Base-by-base conservation (phyloP, 2,888 invertebrate genomes). In the Leucophenga maculata region DNA sequence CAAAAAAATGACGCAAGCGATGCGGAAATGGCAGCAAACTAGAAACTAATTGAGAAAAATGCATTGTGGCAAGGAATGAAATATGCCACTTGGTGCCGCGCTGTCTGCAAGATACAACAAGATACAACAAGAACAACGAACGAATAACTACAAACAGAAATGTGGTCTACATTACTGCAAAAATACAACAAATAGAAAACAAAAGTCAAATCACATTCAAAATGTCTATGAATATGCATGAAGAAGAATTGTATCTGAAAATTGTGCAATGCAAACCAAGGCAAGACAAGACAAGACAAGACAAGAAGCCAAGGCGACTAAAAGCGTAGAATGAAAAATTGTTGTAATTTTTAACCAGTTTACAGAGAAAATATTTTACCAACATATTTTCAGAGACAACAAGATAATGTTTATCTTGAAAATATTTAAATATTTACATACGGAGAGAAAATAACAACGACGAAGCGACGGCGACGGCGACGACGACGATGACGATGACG, bases 341-440 rank as follows among this genome's bases (percentile, higher is more conserved):
- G 78, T 82, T 80, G 80, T 80, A 78, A 78, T 78, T 83, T 82
- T 80, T 80, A 82, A 83, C 83, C 82, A 83, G 84, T 83, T 84
- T 84, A 75, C 82, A 76, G 75, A 80, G 80, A 79, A 84, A 82
- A 84, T 84, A 82, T 81, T 84, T 84, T 75, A 84, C 75, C 78
- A 82, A 81, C 80, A 81, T 87, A 85, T 87, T 87, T 86, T 86
- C 82, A 84, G 78, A 87, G 81, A 84, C 78, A 87, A 87, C 86
- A 87, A 70, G 69, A 76, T 74, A 76, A 76, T 86, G 85, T 87
- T 87, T 86, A 82, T 84, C 85, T 80, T 82, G 80, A 85, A 87
- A 87, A 87, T 86, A 87, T 86, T 87, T 87, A 86, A 87, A 86
- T 87, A 87, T 86, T 86, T 86, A 86, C 84, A 78, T 83, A 75